These are phyloP conservation scores for Cynopterus sphinx DNA, from an alignment of 2,797 vertebrate genomes.

Conservation along the genomic window DNA sequence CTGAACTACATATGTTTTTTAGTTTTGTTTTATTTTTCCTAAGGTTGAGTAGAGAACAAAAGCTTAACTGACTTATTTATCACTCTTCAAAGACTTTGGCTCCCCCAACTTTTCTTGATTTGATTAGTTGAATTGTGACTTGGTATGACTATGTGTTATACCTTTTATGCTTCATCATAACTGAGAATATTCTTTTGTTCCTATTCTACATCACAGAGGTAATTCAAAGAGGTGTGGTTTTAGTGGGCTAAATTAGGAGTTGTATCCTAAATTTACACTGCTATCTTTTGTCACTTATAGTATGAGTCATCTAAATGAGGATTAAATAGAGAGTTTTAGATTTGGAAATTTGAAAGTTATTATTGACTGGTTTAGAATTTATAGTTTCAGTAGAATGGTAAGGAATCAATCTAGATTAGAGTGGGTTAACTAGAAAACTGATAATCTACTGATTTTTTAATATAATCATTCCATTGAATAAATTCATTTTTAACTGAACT, in stretches of 20 bases:
- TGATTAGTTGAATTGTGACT: not conserved
- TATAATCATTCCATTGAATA: not conserved
- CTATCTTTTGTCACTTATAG: not conserved
- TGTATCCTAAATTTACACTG: not conserved
- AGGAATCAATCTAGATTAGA: not conserved
- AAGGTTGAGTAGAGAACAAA: not conserved
- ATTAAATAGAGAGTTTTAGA: not conserved
- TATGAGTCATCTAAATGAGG: not conserved
- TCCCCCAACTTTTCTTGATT: not conserved
- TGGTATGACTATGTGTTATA: too few species aligned
- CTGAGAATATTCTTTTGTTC: not conserved
- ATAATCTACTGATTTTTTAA: not conserved
- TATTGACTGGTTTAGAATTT: not conserved
- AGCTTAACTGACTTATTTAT: not conserved
- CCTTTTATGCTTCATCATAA: not conserved
- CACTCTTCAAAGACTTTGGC: not conserved
- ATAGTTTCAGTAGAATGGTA: not conserved
- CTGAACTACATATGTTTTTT: not conserved
- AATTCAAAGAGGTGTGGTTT: not conserved
- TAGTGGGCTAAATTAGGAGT: not conserved
- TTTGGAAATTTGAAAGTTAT: not conserved
- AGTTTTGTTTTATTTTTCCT: not conserved
- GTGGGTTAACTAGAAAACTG: not conserved
- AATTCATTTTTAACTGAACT: not conserved
- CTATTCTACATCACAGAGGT: not conserved